A percentile compares a stretch with the other conserved stretches of the same genome.
Evolutionary conservation across 1,140 invertebrate species (phyloP).

Genomic region (Platorchestia sp.): DNA sequence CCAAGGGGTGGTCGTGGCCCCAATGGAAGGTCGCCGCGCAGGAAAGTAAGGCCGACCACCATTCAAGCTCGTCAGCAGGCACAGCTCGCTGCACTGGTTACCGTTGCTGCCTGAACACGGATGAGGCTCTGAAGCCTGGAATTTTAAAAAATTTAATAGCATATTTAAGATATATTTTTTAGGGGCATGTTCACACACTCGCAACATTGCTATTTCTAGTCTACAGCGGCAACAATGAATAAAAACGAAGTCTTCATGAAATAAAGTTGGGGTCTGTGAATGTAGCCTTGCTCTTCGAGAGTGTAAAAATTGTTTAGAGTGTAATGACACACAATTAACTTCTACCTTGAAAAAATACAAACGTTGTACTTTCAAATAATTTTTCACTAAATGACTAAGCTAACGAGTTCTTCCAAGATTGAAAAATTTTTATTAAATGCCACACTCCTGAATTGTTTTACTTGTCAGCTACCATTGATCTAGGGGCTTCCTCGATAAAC

Average conservation of each 20-base stretch:
- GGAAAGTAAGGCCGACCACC: not conserved
- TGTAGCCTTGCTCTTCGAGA: not conserved
- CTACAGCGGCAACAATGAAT: not conserved
- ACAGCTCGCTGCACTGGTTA: slow-evolving; percentile 39
- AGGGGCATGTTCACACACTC: not conserved
- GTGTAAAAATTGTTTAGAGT: too few relatives aligned
- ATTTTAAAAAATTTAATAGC: not conserved
- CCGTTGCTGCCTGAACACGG: slow-evolving; percentile 21
- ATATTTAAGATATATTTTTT: not conserved
- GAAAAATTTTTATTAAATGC: too few relatives aligned
- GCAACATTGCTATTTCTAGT: not conserved
- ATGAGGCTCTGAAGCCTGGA: not conserved
- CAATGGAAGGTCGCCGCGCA: not conserved
- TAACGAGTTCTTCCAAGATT: too few relatives aligned
- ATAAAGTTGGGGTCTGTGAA: not conserved
- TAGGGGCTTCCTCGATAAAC: too few relatives aligned
- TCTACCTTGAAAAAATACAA: too few relatives aligned
- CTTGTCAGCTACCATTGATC: too few relatives aligned
- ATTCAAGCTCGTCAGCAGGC: not conserved
- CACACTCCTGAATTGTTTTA: too few relatives aligned
- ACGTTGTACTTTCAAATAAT: too few relatives aligned
- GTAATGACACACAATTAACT: too few relatives aligned
- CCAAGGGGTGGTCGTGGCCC: not conserved
- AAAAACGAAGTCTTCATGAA: not conserved
- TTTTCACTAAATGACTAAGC: too few relatives aligned